These are phyloP conservation scores for Gobius niger DNA, from an alignment of 2,113 vertebrate species.

Conservation along the genomic window DNA sequence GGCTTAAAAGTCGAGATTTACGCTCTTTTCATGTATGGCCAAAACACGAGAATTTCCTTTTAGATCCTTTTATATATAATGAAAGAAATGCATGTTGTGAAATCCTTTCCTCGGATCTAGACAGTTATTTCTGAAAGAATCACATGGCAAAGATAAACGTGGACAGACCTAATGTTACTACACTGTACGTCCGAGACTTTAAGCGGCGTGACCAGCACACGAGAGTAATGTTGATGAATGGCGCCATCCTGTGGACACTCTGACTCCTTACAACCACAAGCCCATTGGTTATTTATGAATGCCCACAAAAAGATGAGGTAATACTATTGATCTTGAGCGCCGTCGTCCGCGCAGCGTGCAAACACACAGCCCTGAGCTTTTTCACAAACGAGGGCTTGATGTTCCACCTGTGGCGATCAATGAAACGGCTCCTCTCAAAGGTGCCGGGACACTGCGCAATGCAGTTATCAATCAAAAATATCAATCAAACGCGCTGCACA, in stretches of 20 bases:
- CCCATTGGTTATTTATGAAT: background rate
- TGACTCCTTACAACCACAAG: background rate
- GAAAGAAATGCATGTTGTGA: no score
- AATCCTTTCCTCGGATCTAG: no score
- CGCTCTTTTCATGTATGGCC: no score
- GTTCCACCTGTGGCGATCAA: background rate
- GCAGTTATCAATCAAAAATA: no score
- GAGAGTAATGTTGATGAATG: background rate
- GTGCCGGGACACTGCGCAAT: no score
- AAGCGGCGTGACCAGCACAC: background rate
- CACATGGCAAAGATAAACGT: no score
- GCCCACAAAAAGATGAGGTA: background rate
- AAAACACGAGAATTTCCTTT: no score
- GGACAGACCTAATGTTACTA: no score
- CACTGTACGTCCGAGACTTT: no score
- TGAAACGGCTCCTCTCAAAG: background rate
- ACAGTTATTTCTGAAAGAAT: no score
- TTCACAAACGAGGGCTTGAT: background rate
- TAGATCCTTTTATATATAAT: no score
- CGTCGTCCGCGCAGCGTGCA: background rate
- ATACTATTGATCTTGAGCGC: background rate
- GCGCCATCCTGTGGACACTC: background rate
- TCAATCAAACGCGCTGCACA: no score
- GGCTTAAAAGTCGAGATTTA: background rate
- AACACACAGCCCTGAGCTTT: background rate